Evolutionary conservation across 2,113 vertebrate genomes (phyloP), one percentile per base, ranked within the genome.

Genomic region (Toxotes chatareus): DNA sequence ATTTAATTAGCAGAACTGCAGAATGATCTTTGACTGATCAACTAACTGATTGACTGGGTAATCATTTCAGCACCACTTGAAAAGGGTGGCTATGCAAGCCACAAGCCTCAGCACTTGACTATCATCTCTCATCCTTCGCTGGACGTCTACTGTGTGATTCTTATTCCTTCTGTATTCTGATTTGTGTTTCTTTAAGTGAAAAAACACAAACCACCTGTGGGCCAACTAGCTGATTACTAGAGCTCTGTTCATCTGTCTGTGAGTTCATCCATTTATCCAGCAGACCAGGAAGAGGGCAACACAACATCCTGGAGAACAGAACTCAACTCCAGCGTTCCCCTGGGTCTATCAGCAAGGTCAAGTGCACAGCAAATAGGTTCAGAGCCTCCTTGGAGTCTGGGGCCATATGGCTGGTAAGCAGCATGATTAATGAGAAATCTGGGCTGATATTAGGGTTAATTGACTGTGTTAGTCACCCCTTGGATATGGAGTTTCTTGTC

Each of bases 401-500:
- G 61, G 42, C 82, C 82, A 89, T 87, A 88, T 86, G 84, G 82
- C 36, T 73, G 19, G 55, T 89, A 88, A 87, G 76, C 67, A 83
- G 66, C 66, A 79, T 87, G 87, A 91, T 92, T 93, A 88, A 93
- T 21, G 76, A 86, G 34, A 86, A 87, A 89, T 90, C 67, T 87
- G 77, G 70, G 67, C 65, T 84, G 49, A 78, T 83, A 80, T 88
- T 64, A 76, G 75, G 61, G 80, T 80, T 86, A 86, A 92, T 85
- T 92, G 81, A 88, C 72, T 90, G 74, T 71, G 74, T 71, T 87
- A 73, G 71, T 83, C 80, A 76, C 73, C 51, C 31, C 32, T 67
- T 85, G 59, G 53, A 77, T 81, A 44, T 64, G 49, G 27, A 4
- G 0, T 78, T 76, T 74, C 46, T 3, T 73, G 42, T 69, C 78